phyloP scores from a whole-genome alignment of 2,888 invertebrate species.

The Chelonus formosanus region DNA sequence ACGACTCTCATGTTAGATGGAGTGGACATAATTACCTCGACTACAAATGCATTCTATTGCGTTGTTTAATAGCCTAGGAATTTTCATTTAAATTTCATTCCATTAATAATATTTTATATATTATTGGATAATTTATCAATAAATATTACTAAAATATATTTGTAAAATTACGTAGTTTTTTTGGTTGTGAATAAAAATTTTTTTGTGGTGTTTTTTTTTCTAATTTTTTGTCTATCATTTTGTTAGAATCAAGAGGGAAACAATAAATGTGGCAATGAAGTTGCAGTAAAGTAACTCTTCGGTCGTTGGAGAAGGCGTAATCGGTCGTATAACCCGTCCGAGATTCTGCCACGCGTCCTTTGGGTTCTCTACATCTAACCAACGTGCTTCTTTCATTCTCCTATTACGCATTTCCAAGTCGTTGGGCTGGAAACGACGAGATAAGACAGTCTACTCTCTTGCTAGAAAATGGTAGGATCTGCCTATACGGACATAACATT shows the following conservation, averaged over 20 bases:
- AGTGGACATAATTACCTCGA: constrained; percentile 26
- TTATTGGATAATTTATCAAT: too few species aligned
- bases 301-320: constrained; percentile 32
- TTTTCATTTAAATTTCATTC: too few species aligned
- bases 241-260: constrained; percentile 3
- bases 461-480: constrained; percentile 22
- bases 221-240: not conserved
- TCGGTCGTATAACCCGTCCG: constrained; percentile 31
- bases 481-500: constrained; percentile 15
- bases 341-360: constrained; percentile 32
- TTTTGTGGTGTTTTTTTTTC: not conserved
- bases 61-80: constrained; percentile 4
- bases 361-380: constrained; percentile 31
- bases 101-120: too few species aligned
- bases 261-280: constrained; percentile 14
- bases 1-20: constrained; percentile 24
- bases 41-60: constrained; percentile 4
- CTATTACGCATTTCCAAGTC: constrained; percentile 65
- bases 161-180: too few species aligned
- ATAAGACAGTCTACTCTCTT: constrained; percentile 56
- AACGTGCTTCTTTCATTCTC: constrained; percentile 50
- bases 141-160: too few species aligned
- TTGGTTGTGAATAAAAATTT: too few species aligned
- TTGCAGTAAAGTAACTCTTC: constrained; percentile 32
- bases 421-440: constrained; percentile 65